These are phyloP conservation scores for Agrilus cyanescens DNA, from an alignment of 2,888 invertebrate species.

Conservation along the genomic window DNA sequence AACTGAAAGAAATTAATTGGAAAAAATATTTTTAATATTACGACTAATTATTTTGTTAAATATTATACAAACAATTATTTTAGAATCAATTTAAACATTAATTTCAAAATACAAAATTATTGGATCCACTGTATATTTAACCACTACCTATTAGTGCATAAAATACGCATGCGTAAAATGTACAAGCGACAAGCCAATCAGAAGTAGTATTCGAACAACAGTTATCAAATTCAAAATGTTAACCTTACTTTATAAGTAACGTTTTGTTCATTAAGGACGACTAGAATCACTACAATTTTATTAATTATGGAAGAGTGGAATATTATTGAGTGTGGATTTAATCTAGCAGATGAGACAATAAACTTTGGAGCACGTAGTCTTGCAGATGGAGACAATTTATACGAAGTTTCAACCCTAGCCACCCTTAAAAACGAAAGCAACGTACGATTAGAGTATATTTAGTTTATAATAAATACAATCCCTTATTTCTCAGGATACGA, in stretches of 20 bases:
- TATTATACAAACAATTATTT: too few species aligned
- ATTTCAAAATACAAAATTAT: too few species aligned
- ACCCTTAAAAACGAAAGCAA: conserved; percentile 20
- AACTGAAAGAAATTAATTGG: too few species aligned
- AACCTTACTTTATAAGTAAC: background rate
- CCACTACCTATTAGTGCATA: too few species aligned
- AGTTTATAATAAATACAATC: background rate
- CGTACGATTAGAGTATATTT: background rate
- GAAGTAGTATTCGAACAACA: too few species aligned
- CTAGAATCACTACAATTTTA: background rate
- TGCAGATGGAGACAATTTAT: conserved; percentile 35
- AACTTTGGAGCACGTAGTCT: conserved; percentile 40
- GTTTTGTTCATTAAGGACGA: background rate
- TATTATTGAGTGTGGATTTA: conserved; percentile 34
- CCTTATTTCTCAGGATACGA: conserved; percentile 1
- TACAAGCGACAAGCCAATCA: too few species aligned
- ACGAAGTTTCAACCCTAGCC: conserved; percentile 39
- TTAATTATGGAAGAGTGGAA: conserved; percentile 28
- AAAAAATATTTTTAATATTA: too few species aligned
- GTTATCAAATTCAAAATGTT: background rate
- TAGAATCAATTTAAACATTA: too few species aligned
- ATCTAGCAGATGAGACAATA: conserved; percentile 39
- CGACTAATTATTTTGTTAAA: too few species aligned
- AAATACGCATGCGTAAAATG: too few species aligned
- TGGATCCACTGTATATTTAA: too few species aligned